Conservation (phyloP, 2,888 invertebrate species). For the Serrognathus titanus region DNA sequence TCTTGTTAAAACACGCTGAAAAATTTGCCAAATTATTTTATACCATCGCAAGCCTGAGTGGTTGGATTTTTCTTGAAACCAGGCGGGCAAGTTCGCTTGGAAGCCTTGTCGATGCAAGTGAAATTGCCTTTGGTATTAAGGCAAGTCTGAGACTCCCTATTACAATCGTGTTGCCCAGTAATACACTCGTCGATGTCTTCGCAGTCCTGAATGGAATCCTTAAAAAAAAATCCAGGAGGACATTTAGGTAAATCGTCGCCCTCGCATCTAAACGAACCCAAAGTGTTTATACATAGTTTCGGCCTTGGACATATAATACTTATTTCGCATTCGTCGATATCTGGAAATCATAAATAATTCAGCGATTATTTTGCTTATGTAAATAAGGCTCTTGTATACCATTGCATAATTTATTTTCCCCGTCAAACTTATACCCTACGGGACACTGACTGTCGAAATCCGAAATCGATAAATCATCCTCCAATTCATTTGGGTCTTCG, state of each 20-base stretch:
- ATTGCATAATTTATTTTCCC: conserved; percentile 56
- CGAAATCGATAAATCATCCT: neutral
- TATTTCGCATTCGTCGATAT: conserved; percentile 46
- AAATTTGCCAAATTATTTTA: neutral
- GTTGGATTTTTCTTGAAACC: conserved; percentile 60
- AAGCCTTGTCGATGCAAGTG: conserved; percentile 65
- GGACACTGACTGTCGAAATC: conserved; percentile 48
- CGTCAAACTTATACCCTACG: conserved; percentile 56
- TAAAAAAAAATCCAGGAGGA: conserved; percentile 45
- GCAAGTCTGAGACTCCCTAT: conserved; percentile 63
- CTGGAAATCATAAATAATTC: conserved; percentile 27
- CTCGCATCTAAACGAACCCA: conserved; percentile 45
- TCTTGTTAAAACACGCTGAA: neutral
- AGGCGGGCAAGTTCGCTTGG: conserved; percentile 58
- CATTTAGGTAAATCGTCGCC: conserved; percentile 37
- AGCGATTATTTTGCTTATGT: neutral
- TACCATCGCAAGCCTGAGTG: conserved; percentile 60
- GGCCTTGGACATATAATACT: conserved; percentile 40
- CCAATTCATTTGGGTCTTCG: conserved; percentile 36
- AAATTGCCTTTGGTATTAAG: conserved; percentile 69
- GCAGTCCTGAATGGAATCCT: conserved; percentile 41
- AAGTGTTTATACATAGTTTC: conserved; percentile 43
- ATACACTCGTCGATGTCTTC: conserved; percentile 72
- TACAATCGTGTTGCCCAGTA: conserved; percentile 62
- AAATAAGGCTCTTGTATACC: conserved; percentile 30